A percentile compares a stretch with the other conserved stretches of the same genome.
These are phyloP conservation scores for Aspidiotus destructor DNA, from an alignment of 2,888 invertebrate species.

Conservation along the genomic window DNA sequence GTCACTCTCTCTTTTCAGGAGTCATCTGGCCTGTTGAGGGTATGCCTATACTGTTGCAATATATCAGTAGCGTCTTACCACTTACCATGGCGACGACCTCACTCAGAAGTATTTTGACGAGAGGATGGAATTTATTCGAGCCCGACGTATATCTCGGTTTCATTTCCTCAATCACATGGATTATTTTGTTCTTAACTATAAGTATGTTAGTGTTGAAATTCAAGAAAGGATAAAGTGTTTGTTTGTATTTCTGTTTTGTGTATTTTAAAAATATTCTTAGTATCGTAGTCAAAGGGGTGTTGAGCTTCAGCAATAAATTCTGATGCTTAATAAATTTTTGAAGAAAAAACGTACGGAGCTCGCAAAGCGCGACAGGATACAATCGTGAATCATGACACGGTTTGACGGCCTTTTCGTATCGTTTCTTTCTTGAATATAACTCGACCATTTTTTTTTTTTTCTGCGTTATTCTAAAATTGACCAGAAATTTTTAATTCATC, in stretches of 20 bases:
- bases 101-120: constrained; percentile 71
- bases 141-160: constrained; percentile 80
- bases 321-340: too few species aligned
- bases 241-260: background rate
- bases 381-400: too few species aligned
- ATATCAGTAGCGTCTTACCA: constrained; percentile 73
- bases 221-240: constrained; percentile 60
- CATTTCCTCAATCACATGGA: constrained; percentile 76
- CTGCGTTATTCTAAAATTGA: too few species aligned
- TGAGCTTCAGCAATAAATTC: too few species aligned
- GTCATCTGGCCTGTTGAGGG: constrained; percentile 96
- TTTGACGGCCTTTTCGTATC: too few species aligned
- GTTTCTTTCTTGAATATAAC: too few species aligned
- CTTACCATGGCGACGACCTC: constrained; percentile 88
- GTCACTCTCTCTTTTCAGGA: constrained; percentile 46
- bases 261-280: background rate
- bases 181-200: constrained; percentile 66
- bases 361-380: too few species aligned
- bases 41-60: constrained; percentile 76
- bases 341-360: too few species aligned
- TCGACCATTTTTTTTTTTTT: too few species aligned
- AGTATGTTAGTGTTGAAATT: constrained; percentile 69
- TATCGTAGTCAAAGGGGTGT: too few species aligned
- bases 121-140: constrained; percentile 76
- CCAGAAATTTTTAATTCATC: too few species aligned